Percentiles rank a stretch among this genome's conserved stretches.
These are phyloP conservation scores for Pectinophora gossypiella DNA, from an alignment of 1,140 invertebrate species.

Conservation along the genomic window DNA sequence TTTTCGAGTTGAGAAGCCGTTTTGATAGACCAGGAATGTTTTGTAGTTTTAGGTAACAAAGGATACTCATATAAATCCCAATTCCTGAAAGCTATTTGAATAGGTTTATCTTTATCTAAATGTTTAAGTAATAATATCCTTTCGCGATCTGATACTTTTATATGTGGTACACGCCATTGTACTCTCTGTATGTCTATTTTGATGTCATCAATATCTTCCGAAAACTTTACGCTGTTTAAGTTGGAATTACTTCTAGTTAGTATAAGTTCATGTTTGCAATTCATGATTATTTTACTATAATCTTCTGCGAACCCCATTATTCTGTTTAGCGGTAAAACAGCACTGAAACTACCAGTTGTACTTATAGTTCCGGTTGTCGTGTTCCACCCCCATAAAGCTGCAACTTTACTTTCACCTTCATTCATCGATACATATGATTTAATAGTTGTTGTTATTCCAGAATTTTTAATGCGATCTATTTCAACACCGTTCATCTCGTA, in stretches of 20 bases:
- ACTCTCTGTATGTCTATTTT: constrained; percentile 13
- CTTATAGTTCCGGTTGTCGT: constrained; percentile 5
- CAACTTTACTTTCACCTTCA: constrained; percentile 12
- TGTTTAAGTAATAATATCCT: constrained; percentile 21
- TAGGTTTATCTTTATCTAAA: constrained; percentile 24
- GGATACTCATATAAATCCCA: constrained; percentile 58
- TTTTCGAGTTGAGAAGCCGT: constrained; percentile 32
- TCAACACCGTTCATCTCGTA: constrained; percentile 63
- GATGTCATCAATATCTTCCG: not conserved
- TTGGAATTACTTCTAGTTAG: constrained; percentile 43
- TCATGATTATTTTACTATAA: constrained; percentile 62
- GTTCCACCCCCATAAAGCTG: constrained; percentile 16
- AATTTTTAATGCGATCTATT: constrained; percentile 57
- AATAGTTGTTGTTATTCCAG: constrained; percentile 50
- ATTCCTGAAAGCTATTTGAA: constrained; percentile 35
- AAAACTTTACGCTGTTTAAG: constrained; percentile 13
- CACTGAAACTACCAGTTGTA: constrained; percentile 36
- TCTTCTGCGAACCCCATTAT: constrained; percentile 67
- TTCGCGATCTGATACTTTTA: constrained; percentile 22
- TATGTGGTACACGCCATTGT: constrained; percentile 22
- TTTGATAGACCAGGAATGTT: constrained; percentile 39
- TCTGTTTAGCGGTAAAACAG: constrained; percentile 49
- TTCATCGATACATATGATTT: constrained; percentile 37
- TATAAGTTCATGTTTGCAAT: constrained; percentile 66
- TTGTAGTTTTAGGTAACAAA: constrained; percentile 25